A percentile compares a stretch with the other conserved stretches of the same genome.
phyloP scores from a whole-genome alignment of 2,797 vertebrate species.

The Nannoperca australis region DNA sequence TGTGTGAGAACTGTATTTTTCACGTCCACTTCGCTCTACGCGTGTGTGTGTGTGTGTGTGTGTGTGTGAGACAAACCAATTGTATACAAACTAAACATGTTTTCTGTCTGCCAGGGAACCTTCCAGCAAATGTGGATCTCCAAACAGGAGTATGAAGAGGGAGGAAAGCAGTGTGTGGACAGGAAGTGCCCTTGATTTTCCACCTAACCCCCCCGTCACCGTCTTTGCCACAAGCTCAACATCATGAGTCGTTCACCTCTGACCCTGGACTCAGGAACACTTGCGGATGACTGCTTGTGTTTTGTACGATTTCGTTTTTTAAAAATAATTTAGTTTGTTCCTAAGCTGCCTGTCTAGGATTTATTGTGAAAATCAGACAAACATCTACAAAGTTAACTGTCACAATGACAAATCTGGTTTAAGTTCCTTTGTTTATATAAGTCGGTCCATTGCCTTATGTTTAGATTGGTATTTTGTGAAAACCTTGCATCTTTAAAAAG shows the following conservation, averaged over 20 bases:
- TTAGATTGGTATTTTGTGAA: slow-evolving; percentile 35
- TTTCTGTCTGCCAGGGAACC: slow-evolving; percentile 88
- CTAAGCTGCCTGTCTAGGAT: slow-evolving; percentile 41
- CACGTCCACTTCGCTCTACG: not conserved
- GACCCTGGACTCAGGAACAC: slow-evolving; percentile 91
- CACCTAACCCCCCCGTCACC: not conserved
- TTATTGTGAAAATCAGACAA: slow-evolving; percentile 53
- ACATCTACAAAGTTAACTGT: slow-evolving; percentile 38
- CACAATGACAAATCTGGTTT: slow-evolving; percentile 37
- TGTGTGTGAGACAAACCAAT: not conserved
- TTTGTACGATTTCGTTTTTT: slow-evolving; percentile 69
- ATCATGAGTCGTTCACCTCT: slow-evolving; percentile 60
- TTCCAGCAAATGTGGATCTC: slow-evolving; percentile 99
- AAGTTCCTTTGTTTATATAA: slow-evolving; percentile 34
- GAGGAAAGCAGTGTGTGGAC: slow-evolving; percentile 98
- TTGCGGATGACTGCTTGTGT: slow-evolving; percentile 64
- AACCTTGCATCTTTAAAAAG: slow-evolving; percentile 31
- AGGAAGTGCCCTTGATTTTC: slow-evolving; percentile 94
- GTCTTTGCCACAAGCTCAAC: slow-evolving; percentile 50
- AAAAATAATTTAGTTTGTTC: slow-evolving; percentile 34
- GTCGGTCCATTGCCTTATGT: slow-evolving; percentile 54
- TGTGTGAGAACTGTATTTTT: not conserved
- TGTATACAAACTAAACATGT: not conserved
- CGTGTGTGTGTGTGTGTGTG: not conserved
- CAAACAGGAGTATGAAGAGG: slow-evolving; percentile 99